Evolutionary conservation across 2,113 vertebrate species (phyloP).

Genomic region (Chelonoidis abingdonii): DNA sequence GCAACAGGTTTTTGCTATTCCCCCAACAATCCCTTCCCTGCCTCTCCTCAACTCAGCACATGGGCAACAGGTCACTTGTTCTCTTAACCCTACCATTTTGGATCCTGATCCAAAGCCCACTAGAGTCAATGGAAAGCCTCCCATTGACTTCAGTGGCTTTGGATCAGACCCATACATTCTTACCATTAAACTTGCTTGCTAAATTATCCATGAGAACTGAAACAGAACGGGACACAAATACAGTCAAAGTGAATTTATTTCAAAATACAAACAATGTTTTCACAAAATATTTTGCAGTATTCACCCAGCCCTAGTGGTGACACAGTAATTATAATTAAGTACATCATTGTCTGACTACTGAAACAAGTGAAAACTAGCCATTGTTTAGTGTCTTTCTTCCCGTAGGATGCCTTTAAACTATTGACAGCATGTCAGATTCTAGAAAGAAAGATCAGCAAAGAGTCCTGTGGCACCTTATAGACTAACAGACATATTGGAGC

Average conservation of each 20-base stretch:
- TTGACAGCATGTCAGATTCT: not conserved
- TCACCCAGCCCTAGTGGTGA: not conserved
- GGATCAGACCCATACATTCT: not conserved
- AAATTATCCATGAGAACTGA: not conserved
- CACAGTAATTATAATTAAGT: not conserved
- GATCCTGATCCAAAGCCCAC: fast-evolving
- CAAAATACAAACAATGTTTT: not conserved
- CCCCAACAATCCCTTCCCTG: not conserved
- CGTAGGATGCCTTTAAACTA: not conserved
- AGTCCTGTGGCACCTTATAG: too few relatives aligned
- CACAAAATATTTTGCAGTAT: not conserved
- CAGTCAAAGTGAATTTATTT: not conserved
- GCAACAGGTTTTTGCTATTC: fast-evolving
- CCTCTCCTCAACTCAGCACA: not conserved
- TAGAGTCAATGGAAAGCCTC: not conserved
- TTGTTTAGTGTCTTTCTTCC: not conserved
- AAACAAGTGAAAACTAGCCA: not conserved
- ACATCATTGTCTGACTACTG: not conserved
- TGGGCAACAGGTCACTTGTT: not conserved
- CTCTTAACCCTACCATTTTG: not conserved
- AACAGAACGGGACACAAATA: fast-evolving
- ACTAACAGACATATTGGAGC: too few relatives aligned
- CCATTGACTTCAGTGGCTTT: not conserved
- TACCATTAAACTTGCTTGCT: not conserved
- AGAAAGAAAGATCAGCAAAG: not conserved